Evolutionary conservation across 2,888 invertebrate genomes (phyloP).

Genomic region (Diploptera punctata): DNA sequence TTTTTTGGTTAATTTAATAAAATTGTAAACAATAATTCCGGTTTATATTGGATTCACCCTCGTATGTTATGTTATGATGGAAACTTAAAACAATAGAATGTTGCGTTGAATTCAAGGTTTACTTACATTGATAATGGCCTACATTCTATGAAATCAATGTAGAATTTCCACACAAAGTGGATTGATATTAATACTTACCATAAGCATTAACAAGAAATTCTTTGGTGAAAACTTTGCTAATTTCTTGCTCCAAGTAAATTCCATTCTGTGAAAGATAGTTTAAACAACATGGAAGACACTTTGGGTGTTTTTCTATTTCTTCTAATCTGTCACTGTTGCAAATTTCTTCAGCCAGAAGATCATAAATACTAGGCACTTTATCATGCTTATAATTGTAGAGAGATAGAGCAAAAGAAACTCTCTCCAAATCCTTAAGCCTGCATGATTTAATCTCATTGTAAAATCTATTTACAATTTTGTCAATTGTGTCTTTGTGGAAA

Average conservation of each 20-base stretch:
- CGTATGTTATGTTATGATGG: too few species aligned
- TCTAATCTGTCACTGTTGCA: constrained; percentile 58
- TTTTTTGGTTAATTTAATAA: too few species aligned
- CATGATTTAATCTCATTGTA: constrained; percentile 56
- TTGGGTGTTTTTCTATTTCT: constrained; percentile 66
- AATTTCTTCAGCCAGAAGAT: constrained; percentile 58
- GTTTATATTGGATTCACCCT: too few species aligned
- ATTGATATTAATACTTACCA: too few species aligned
- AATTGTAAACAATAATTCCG: too few species aligned
- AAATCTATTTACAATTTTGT: constrained; percentile 62
- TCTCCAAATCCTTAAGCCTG: constrained; percentile 78
- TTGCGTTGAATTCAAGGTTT: too few species aligned
- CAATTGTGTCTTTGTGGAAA: constrained; percentile 57
- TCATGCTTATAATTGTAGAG: constrained; percentile 66
- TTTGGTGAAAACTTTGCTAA: constrained; percentile 62
- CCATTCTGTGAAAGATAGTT: constrained; percentile 65
- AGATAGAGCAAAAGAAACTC: constrained; percentile 66
- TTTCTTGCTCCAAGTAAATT: constrained; percentile 65
- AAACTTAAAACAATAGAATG: too few species aligned
- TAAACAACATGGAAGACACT: constrained; percentile 66
- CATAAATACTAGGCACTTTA: constrained; percentile 58
- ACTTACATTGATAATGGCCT: too few species aligned
- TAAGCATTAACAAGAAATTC: constrained; percentile 64
- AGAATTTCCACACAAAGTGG: too few species aligned
- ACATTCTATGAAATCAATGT: too few species aligned